These are phyloP conservation scores for Meiosimyza platycephala DNA, from an alignment of 2,888 invertebrate genomes.

Conservation along the genomic window DNA sequence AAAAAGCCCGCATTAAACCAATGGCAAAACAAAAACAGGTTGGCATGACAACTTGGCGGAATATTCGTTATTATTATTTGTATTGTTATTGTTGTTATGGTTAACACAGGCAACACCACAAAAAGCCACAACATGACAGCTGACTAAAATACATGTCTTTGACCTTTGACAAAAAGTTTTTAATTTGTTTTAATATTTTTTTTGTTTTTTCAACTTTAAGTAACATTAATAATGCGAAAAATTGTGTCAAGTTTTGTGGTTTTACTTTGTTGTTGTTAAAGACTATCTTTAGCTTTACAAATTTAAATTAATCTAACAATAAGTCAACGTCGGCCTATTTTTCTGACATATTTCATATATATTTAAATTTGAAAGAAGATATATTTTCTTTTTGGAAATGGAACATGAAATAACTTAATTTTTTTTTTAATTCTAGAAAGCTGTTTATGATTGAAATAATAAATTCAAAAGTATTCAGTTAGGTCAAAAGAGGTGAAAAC, in stretches of 20 bases:
- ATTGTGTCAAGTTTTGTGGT: slow-evolving; percentile 12
- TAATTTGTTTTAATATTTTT: background rate
- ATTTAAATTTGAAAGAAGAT: too few relatives aligned
- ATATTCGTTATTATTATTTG: slow-evolving; percentile 17
- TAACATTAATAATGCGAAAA: background rate
- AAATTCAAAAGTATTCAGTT: background rate
- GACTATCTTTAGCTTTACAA: too few relatives aligned
- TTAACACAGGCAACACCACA: background rate
- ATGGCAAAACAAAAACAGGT: slow-evolving; percentile 7
- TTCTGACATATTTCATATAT: too few relatives aligned
- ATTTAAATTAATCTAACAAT: too few relatives aligned
- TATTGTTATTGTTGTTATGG: slow-evolving; percentile 19
- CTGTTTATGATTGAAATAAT: background rate
- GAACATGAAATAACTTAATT: too few relatives aligned
- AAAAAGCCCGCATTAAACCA: background rate
- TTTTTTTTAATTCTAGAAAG: too few relatives aligned
- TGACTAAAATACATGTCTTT: slow-evolving; percentile 18
- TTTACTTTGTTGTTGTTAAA: too few relatives aligned
- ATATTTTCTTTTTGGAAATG: too few relatives aligned
- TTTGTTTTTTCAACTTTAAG: background rate
- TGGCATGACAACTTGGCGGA: slow-evolving; percentile 25
- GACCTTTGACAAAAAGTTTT: slow-evolving; percentile 18
- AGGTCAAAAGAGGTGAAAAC: background rate
- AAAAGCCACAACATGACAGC: slow-evolving; percentile 4
- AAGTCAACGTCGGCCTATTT: too few relatives aligned